Conservation (phyloP, 2,888 invertebrate species). For the Chrysolina americana region DNA sequence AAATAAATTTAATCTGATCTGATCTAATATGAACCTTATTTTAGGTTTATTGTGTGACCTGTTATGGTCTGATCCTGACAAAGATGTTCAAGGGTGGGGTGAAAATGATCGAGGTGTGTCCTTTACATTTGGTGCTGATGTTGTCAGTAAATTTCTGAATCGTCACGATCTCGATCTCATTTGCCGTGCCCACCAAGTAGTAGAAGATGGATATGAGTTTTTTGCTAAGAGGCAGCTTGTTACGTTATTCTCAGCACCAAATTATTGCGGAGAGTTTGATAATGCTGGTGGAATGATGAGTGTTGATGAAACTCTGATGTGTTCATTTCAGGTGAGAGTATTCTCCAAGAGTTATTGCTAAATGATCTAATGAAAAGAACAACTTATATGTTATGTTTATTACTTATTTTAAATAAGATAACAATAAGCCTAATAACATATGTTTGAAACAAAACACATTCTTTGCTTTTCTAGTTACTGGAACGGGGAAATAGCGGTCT, state of each 20-base stretch:
- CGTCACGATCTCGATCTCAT: slow-evolving; percentile 97
- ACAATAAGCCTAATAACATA: too few species aligned
- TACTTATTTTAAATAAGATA: too few species aligned
- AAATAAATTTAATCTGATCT: neutral
- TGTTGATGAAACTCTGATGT: slow-evolving; percentile 98
- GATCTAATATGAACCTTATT: slow-evolving; percentile 27
- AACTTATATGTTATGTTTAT: too few species aligned
- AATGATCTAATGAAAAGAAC: too few species aligned
- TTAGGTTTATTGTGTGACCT: slow-evolving; percentile 94
- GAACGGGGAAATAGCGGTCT: too few species aligned
- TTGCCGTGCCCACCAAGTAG: slow-evolving; percentile 98
- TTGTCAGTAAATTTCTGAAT: slow-evolving; percentile 96
- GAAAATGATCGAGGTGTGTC: slow-evolving; percentile 99
- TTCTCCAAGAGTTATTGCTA: too few species aligned
- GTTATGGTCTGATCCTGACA: slow-evolving; percentile 98
- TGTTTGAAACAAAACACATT: too few species aligned
- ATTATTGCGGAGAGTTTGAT: slow-evolving; percentile 98
- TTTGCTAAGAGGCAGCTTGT: slow-evolving; percentile 98
- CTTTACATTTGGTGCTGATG: slow-evolving; percentile 98
- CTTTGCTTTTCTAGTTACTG: too few species aligned
- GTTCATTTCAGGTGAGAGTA: slow-evolving; percentile 88
- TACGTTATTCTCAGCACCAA: slow-evolving; percentile 98
- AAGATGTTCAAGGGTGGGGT: slow-evolving; percentile 94
- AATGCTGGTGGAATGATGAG: slow-evolving; percentile 99
- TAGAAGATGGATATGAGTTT: slow-evolving; percentile 99